These are phyloP conservation scores for Ursus arctos DNA, from an alignment of 2,113 vertebrate species.

Conservation along the genomic window DNA sequence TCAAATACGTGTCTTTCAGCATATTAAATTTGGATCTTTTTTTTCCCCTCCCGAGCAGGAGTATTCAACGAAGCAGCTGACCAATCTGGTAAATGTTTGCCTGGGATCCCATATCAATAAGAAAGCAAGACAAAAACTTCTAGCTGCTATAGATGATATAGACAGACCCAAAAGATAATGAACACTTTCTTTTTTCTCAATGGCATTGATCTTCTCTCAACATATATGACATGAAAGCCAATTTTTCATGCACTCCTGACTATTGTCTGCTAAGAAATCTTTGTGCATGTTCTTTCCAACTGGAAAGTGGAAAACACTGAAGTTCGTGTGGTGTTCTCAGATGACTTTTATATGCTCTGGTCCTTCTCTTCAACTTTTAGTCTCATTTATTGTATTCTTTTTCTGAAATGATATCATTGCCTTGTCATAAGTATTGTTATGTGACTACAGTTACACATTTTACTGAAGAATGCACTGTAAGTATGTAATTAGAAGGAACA, in stretches of 20 bases:
- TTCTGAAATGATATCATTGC: constrained; percentile 62
- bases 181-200: neutral
- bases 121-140: constrained; percentile 97
- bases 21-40: constrained; percentile 66
- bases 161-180: constrained; percentile 98
- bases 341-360: constrained; percentile 72
- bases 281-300: constrained; percentile 81
- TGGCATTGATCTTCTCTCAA: constrained; percentile 48
- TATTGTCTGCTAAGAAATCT: constrained; percentile 58
- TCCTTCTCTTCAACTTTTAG: constrained; percentile 50
- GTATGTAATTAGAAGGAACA: constrained; percentile 71
- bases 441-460: constrained; percentile 78
- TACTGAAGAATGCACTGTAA: constrained; percentile 79
- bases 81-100: constrained; percentile 98
- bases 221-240: constrained; percentile 52
- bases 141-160: constrained; percentile 97
- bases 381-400: constrained; percentile 67
- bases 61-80: constrained; percentile 98
- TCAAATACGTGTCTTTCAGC: neutral
- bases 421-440: constrained; percentile 71
- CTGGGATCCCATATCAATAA: constrained; percentile 99
- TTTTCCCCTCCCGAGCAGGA: constrained; percentile 88
- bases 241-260: constrained; percentile 68
- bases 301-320: constrained; percentile 57
- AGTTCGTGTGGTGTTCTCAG: constrained; percentile 70